Base-by-base conservation (phyloP, 2,888 invertebrate species). In the Chaetogeoica ovagalla region DNA sequence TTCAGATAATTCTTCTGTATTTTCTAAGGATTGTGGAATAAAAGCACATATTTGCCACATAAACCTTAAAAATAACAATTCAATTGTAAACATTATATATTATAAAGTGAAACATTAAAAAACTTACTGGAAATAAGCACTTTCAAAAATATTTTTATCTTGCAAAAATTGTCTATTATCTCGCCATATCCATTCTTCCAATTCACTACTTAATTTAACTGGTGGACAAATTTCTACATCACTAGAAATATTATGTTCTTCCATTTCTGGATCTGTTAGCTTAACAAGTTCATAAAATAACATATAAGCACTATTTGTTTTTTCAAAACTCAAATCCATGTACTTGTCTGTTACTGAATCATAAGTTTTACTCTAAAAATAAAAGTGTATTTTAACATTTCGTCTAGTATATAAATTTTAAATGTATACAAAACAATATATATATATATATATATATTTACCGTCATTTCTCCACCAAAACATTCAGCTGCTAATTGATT, bases 281-380 rank as follows among this genome's bases (percentile, higher is more conserved):
- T 86, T 83, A 83, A 79, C 89, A 89, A 83, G 92, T 92, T 97
- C 96, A 87, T 97, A 97, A 87, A 97, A 97, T 84, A 97, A 86
- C 97, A 97, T 97, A 87, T 97, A 97, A 0, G 97, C 97, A 85
- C 96, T 96, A 87, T 97, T 97, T 4, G 97, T 97, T 89, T 97
- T 97, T 87, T 97, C 97, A 86, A 97, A 97, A 84, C 96, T 96
- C 86, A 97, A 96, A 86, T 97, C 97, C 93, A 97, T 94, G 86
- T 96, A 97, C 86, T 97, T 97, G 85, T 97, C 97, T 13, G 96
- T 96, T 39, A 96, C 96, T 0, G 96, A 95, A 86, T 97, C 97
- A 86, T 97, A 97, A 0, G 96, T 97, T 89, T 97, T 97, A 85
- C 96, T 96, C 93, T 94, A 87, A 23, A 89, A 82, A 84, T 39